Base-by-base conservation (phyloP, 2,113 vertebrate genomes). In the Pterophyllum scalare region DNA sequence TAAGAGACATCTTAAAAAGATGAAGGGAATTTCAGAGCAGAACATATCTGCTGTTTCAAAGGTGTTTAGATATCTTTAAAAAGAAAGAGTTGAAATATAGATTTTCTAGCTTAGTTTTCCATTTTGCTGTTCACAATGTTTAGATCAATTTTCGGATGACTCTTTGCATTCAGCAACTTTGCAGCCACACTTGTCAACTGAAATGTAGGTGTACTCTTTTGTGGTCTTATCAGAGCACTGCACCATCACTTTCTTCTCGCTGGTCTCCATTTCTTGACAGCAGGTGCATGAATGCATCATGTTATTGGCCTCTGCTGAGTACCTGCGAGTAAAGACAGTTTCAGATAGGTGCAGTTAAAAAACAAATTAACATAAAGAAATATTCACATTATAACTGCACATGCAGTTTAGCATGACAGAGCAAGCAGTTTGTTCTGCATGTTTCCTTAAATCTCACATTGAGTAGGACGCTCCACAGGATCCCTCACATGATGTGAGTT, bases 231-330 rank as follows among this genome's bases (percentile, higher is more conserved):
- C 57, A 1, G 67, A 0, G 83, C 96, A 96, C 19, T 2, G 26
- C 89, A 96, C 92, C 46, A 87, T 26, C 86, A 95, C 95, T 20
- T 93, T 3, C 83, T 81, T 95, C 59, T 70, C 1, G 33, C 77
- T 94, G 82, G 91, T 93, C 17, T 77, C 15, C 59, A 86, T 77
- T 87, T 96, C 95, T 78, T 84, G 92, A 85, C 96, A 96, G 84
- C 96, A 96, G 24, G 93, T 85, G 80, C 96, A 96, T 7, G 79
- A 83, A 77, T 95, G 94, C 84, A 83, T 91, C 62, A 96, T 52
- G 3, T 0, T 77, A 33, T 91, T 89, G 9, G 59, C 80, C 24
- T 90, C 49, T 22, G 88, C 77, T 4, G 95, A 96, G 81, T 96
- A 96, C 80, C 96, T 96, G 79, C 6, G 86, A 58, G 43, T 33